A percentile compares a stretch with the other conserved stretches of the same genome.
Evolutionary conservation across 2,888 invertebrate genomes (phyloP).

Genomic region (Druceiella hillmani): DNA sequence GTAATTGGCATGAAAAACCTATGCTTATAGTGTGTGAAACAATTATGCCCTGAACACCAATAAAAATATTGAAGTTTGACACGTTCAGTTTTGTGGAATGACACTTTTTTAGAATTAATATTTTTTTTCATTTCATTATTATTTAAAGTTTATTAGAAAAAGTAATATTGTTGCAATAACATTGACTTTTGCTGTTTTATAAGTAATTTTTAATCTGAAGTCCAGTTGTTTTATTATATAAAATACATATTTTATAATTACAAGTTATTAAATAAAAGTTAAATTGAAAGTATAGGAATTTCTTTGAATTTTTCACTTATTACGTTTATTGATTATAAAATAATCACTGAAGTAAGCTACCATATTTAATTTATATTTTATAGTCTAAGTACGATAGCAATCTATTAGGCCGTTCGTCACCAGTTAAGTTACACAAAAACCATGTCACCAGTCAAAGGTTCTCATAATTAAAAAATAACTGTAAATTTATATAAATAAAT

Average conservation of each 20-base stretch:
- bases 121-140: background rate
- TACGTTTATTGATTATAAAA: too few species aligned
- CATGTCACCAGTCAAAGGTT: conserved; percentile 1
- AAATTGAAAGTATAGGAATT: background rate
- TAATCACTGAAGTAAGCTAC: background rate
- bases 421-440: background rate
- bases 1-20: background rate
- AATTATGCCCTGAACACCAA: conserved; percentile 1
- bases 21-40: background rate
- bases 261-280: too few species aligned
- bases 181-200: background rate
- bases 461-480: too few species aligned
- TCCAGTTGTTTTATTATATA: too few species aligned
- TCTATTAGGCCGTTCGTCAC: background rate
- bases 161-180: background rate
- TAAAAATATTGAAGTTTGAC: background rate
- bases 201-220: too few species aligned
- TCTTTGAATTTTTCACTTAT: background rate
- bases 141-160: background rate
- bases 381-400: background rate
- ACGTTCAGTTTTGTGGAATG: background rate
- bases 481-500: too few species aligned
- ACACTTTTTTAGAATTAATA: background rate
- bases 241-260: too few species aligned
- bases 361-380: background rate